These are phyloP conservation scores for Eueremaeus valkanovi DNA, from an alignment of 2,888 invertebrate species.

Conservation along the genomic window DNA sequence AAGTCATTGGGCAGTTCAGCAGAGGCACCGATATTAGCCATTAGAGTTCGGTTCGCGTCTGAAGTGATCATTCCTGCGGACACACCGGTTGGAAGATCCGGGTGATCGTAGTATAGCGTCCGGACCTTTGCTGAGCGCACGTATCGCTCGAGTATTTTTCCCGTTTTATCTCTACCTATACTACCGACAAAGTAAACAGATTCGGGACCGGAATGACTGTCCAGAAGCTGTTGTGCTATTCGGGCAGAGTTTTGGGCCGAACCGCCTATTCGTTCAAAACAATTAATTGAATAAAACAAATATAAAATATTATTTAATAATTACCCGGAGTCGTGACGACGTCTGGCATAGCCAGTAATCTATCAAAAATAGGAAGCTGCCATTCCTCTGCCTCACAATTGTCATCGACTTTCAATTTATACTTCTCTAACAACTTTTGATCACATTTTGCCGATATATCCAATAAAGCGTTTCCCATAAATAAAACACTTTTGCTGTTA, in stretches of 20 bases:
- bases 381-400: constrained; percentile 28
- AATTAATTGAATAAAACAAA: constrained; percentile 14
- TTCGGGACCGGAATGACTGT: constrained; percentile 31
- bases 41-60: constrained; percentile 40
- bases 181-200: constrained; percentile 27
- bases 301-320: neutral
- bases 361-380: constrained; percentile 40
- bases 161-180: constrained; percentile 41
- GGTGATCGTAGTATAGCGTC: constrained; percentile 39
- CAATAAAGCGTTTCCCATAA: constrained; percentile 42
- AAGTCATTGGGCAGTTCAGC: constrained; percentile 31
- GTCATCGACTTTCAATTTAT: constrained; percentile 42
- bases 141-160: constrained; percentile 32
- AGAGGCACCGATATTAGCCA: constrained; percentile 41
- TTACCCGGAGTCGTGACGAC: constrained; percentile 38
- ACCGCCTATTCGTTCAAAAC: constrained; percentile 4
- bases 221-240: constrained; percentile 42
- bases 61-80: constrained; percentile 42
- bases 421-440: constrained; percentile 34
- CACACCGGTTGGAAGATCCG: constrained; percentile 37
- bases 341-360: constrained; percentile 20
- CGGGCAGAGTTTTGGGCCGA: constrained; percentile 44
- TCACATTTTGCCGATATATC: constrained; percentile 42
- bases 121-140: constrained; percentile 39
- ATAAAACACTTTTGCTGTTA: constrained; percentile 33